Evolutionary conservation across 2,113 vertebrate species (phyloP).

Genomic region (Odocoileus virginianus): DNA sequence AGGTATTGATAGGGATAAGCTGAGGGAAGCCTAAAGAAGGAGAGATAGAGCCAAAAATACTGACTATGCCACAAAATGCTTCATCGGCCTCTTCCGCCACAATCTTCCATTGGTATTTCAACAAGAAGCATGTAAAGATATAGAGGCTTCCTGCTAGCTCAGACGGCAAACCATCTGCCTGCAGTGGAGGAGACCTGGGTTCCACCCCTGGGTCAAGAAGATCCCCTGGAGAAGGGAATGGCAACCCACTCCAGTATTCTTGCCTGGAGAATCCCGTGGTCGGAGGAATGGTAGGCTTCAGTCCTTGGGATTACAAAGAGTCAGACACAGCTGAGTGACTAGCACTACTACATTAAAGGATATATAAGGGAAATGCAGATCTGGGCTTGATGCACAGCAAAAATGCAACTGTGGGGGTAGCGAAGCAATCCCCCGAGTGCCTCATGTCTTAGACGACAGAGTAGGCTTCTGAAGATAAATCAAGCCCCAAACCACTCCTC

Average conservation of each 20-base stretch:
- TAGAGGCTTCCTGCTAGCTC: background rate
- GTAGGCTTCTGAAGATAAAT: background rate
- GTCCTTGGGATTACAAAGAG: background rate
- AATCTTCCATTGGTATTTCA: background rate
- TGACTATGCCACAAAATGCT: background rate
- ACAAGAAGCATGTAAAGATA: background rate
- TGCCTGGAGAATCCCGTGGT: background rate
- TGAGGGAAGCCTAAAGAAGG: background rate
- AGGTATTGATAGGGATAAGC: background rate
- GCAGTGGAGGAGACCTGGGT: background rate
- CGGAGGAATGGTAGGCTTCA: background rate
- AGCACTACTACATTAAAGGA: background rate
- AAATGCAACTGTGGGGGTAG: background rate
- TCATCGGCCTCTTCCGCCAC: background rate
- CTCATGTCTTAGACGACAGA: background rate
- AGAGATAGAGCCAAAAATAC: background rate
- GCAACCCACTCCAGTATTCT: background rate
- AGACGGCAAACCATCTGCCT: background rate
- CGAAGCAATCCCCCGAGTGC: background rate
- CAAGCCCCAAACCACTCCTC: background rate
- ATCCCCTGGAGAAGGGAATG: background rate
- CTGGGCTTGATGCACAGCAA: background rate
- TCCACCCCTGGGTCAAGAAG: background rate
- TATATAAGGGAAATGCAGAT: background rate
- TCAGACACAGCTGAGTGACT: background rate